A percentile compares a stretch with the other conserved stretches of the same genome.
Evolutionary conservation across 2,888 invertebrate genomes (phyloP).

Genomic region (Trissolcus brochymenae): DNA sequence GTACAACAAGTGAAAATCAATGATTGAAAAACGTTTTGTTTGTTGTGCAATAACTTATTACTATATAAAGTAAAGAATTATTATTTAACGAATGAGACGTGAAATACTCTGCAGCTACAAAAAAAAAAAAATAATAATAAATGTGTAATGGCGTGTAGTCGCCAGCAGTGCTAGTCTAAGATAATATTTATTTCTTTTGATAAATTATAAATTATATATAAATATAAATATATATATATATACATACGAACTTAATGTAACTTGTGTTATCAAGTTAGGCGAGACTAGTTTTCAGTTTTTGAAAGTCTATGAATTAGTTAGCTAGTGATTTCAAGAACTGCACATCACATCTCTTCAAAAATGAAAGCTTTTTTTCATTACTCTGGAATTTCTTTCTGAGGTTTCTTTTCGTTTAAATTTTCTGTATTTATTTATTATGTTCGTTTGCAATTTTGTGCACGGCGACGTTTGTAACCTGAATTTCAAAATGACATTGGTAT

Average conservation of each 20-base stretch:
- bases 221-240: slow-evolving; percentile 59
- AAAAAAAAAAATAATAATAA: slow-evolving; percentile 57
- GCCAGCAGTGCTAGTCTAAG: slow-evolving; percentile 75
- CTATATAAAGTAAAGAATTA: slow-evolving; percentile 39
- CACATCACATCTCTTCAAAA: slow-evolving; percentile 16
- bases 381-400: too few relatives aligned
- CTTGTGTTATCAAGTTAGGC: slow-evolving; percentile 63
- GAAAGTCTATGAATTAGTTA: slow-evolving; percentile 24
- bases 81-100: slow-evolving; percentile 67
- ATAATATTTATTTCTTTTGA: slow-evolving; percentile 72
- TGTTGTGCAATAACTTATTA: too few relatives aligned
- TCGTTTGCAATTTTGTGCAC: too few relatives aligned
- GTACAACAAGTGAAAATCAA: neutral
- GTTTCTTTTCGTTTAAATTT: too few relatives aligned
- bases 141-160: slow-evolving; percentile 67
- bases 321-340: slow-evolving; percentile 3
- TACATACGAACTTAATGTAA: slow-evolving; percentile 62
- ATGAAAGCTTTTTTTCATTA: slow-evolving; percentile 4
- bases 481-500: too few relatives aligned
- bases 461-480: too few relatives aligned
- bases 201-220: slow-evolving; percentile 56
- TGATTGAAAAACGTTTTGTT: neutral
- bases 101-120: slow-evolving; percentile 71
- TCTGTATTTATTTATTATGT: neutral
- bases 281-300: slow-evolving; percentile 34